phyloP scores from a whole-genome alignment of 2,888 invertebrate genomes.

The Thera britannica region DNA sequence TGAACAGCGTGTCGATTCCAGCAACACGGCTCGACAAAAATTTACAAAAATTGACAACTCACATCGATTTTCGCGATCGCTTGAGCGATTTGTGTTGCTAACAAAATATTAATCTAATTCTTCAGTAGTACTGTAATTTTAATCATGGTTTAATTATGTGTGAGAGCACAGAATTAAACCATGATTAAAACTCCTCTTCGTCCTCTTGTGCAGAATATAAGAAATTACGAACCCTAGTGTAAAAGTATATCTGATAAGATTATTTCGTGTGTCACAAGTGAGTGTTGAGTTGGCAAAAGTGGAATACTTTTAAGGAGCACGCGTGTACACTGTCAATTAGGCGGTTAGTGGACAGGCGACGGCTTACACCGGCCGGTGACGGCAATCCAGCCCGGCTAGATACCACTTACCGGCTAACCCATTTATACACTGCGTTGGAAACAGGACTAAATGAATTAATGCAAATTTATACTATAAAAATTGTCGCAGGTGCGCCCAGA shows the following conservation, averaged over 20 bases:
- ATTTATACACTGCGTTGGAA: conserved; percentile 78
- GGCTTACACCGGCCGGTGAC: conserved; percentile 43
- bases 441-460: conserved; percentile 84
- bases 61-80: no score
- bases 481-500: conserved; percentile 83
- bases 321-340: conserved; percentile 49
- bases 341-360: conserved; percentile 45
- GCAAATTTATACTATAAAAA: conserved; percentile 85
- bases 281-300: conserved; percentile 34
- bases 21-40: no score
- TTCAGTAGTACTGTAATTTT: no score
- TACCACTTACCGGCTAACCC: conserved; percentile 83
- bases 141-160: no score
- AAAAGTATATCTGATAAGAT: conserved; percentile 23
- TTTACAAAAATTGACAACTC: no score
- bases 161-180: no score
- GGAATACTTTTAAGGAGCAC: conserved; percentile 35
- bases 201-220: no score
- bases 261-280: conserved; percentile 14
- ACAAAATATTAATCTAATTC: no score
- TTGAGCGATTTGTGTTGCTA: no score
- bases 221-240: neutral
- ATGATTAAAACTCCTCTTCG: no score
- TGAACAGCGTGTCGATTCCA: no score
- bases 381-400: conserved; percentile 58